Evolutionary conservation across 2,888 invertebrate genomes (phyloP).

Genomic region (Chalcis sispes): DNA sequence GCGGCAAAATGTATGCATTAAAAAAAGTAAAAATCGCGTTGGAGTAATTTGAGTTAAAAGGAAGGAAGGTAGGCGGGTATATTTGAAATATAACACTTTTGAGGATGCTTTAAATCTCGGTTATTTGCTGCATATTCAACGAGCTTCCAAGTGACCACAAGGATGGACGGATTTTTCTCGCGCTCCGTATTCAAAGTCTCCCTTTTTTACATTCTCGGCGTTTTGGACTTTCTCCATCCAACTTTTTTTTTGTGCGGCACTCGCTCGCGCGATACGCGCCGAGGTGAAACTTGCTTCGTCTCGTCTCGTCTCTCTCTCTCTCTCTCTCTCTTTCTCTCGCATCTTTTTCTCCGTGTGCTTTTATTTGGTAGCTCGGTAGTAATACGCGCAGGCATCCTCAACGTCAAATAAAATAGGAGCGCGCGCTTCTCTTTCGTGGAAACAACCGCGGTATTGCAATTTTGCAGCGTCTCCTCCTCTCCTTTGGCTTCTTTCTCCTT

Average conservation of each 20-base stretch:
- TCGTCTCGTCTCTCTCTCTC: conserved; percentile 19
- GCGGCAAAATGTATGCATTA: background rate
- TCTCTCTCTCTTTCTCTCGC: background rate
- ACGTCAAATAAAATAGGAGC: conserved; percentile 45
- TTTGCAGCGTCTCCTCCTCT: conserved; percentile 8
- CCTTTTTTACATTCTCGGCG: conserved; percentile 10
- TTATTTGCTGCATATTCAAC: conserved; percentile 22
- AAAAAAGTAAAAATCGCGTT: conserved; percentile 5
- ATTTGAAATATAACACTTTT: background rate
- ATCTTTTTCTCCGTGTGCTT: too few species aligned
- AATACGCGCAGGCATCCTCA: conserved; percentile 10
- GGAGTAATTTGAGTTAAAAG: conserved; percentile 2
- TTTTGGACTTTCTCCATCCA: conserved; percentile 8
- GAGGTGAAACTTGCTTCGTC: background rate
- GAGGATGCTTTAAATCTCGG: background rate
- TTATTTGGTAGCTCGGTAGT: background rate
- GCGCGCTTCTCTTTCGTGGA: conserved; percentile 7
- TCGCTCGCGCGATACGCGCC: background rate
- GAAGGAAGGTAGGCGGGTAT: too few species aligned
- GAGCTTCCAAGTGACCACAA: conserved; percentile 32
- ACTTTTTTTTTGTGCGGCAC: conserved; percentile 12
- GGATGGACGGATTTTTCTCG: conserved; percentile 38
- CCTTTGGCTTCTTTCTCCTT: too few species aligned
- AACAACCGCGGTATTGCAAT: conserved; percentile 25
- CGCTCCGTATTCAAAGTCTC: conserved; percentile 22